Evolutionary conservation across 2,113 vertebrate genomes (phyloP), one percentile per base, ranked within the genome.

Genomic region (Eurystomus gularis): DNA sequence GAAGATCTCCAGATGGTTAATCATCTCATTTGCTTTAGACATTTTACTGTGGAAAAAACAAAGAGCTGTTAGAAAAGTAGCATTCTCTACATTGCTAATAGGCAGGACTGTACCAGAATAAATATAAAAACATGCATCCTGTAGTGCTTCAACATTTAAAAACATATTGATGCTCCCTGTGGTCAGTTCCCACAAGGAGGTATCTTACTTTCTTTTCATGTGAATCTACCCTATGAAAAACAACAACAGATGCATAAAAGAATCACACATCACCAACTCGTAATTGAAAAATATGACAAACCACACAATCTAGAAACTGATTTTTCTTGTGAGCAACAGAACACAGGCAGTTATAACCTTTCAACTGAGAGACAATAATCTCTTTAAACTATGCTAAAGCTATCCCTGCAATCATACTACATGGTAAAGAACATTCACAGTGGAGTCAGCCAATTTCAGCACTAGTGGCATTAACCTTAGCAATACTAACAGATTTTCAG

Each of bases 251-350:
- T 58, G 23, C 24, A 42, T 68, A 46, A 35, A 84, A 88, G 15
- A 61, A 65, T n/a, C 20, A 37, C 0, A 0, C 8, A 86, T 39
- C 64, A 91, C 69, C 42, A 75, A 78, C 3, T 6, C 0, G 0
- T 26, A 80, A 76, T 0, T n/a, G 37, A 86, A 86, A 49, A 10
- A 29, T 3, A 57, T 2, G 10, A 69, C 40, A 73, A 65, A 49
- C 7, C 90, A 13, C 25, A 69, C 28, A 85, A 80, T n/a, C 31
- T 44, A 24, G 11, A 86, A 88, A 86, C 4, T 58, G 10, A 39
- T 55, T 26, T 55, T 87, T 82, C 58, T 86, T 54, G 11, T 28
- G 37, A 93, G 37, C 88, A 90, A 70, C 3, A 49, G 18, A 54
- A 73, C n/a, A 35, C 2, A 48, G 58, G 3, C 35, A 72, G 37